phyloP scores from a whole-genome alignment of 2,888 invertebrate genomes.

The Elegia similella region DNA sequence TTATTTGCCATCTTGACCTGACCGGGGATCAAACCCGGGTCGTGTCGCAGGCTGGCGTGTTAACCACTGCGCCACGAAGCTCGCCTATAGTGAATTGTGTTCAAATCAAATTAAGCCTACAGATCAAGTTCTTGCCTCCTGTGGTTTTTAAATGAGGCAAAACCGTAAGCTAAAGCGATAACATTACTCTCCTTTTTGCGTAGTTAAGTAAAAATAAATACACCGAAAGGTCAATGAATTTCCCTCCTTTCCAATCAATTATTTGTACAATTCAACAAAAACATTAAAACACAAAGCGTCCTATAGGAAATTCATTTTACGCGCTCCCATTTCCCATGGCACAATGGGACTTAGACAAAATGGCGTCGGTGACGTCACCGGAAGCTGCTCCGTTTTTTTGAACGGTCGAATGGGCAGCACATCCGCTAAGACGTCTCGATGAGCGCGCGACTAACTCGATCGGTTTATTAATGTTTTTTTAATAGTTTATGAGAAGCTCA shows the following conservation, averaged over 20 bases:
- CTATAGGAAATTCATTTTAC: constrained; percentile 68
- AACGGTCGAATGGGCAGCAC: constrained; percentile 80
- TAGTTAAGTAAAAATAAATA: not conserved
- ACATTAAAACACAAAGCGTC: constrained; percentile 35
- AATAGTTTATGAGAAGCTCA: too few species aligned
- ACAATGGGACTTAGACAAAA: constrained; percentile 70
- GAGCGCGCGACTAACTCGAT: constrained; percentile 52
- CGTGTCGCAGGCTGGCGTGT: too few species aligned
- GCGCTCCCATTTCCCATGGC: constrained; percentile 74
- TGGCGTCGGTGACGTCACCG: constrained; percentile 74
- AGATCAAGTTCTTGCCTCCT: too few species aligned
- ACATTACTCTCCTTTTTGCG: too few species aligned
- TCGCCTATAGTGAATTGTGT: too few species aligned
- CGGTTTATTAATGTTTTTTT: constrained; percentile 20
- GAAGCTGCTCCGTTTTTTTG: constrained; percentile 80
- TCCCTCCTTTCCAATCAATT: not conserved
- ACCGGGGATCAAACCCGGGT: too few species aligned
- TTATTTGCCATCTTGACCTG: too few species aligned
- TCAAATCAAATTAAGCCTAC: too few species aligned
- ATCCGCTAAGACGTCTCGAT: constrained; percentile 79
- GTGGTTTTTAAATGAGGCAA: too few species aligned
- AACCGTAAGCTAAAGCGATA: too few species aligned
- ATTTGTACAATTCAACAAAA: not conserved
- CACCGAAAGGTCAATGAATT: not conserved
- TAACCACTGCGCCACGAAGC: too few species aligned